phyloP scores from a whole-genome alignment of 1,140 invertebrate species.

The Brachionus paranguensis region DNA sequence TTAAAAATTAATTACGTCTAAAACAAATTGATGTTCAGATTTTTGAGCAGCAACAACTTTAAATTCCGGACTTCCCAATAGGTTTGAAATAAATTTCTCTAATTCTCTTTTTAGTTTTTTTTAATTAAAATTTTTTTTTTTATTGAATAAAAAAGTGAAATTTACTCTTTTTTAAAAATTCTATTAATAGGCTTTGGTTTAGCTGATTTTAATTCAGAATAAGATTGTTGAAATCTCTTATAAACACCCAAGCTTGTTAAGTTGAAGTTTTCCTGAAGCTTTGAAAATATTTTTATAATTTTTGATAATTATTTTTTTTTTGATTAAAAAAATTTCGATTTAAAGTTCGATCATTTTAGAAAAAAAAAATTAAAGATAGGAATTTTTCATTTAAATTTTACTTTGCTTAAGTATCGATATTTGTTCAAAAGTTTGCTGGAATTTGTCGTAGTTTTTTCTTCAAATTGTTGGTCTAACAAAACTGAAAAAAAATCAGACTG shows the following conservation, averaged over 20 bases:
- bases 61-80: constrained; percentile 5
- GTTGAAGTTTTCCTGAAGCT: constrained; percentile 27
- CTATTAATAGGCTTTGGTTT: neutral
- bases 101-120: neutral
- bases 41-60: constrained; percentile 19
- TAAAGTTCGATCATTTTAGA: neutral
- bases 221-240: constrained; percentile 24
- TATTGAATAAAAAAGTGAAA: neutral
- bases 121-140: neutral
- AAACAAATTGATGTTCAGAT: constrained; percentile 13
- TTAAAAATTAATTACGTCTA: neutral
- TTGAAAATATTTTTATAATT: neutral
- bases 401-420: neutral
- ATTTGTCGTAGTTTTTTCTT: neutral
- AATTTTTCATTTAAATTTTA: neutral
- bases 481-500: constrained; percentile 17
- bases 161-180: constrained; percentile 28
- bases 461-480: constrained; percentile 13
- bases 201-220: neutral
- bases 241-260: neutral
- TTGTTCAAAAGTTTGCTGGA: neutral
- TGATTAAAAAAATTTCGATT: too few relatives aligned
- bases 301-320: neutral
- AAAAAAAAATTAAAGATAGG: neutral
- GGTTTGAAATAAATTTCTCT: neutral